Conservation (phyloP, 1,140 invertebrate genomes). For the Drosophila bipectinata region DNA sequence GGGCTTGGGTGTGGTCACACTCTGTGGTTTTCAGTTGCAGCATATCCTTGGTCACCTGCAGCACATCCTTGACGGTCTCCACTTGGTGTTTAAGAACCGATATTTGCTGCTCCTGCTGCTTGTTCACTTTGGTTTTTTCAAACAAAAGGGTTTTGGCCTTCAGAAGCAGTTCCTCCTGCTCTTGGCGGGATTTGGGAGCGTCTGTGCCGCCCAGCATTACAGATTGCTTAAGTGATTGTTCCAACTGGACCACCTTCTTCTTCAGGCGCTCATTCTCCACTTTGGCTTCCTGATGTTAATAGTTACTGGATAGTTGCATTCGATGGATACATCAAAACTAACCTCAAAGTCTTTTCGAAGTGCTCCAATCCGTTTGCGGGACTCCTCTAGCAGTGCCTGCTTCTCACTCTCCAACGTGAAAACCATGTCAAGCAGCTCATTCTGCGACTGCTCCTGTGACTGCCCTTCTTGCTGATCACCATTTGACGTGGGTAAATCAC, state of each 20-base stretch:
- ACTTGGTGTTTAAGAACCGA: slow-evolving; percentile 89
- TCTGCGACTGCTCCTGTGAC: slow-evolving; percentile 48
- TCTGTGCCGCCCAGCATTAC: slow-evolving; percentile 76
- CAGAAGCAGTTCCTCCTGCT: slow-evolving; percentile 85
- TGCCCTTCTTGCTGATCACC: slow-evolving; percentile 12
- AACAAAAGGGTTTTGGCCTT: slow-evolving; percentile 88
- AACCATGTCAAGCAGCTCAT: slow-evolving; percentile 79
- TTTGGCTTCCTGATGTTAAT: slow-evolving; percentile 53
- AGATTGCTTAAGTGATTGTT: slow-evolving; percentile 75
- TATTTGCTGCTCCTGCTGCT: slow-evolving; percentile 90
- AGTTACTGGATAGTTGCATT: not conserved
- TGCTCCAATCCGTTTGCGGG: slow-evolving; percentile 68
- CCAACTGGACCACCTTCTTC: slow-evolving; percentile 65
- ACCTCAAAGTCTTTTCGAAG: slow-evolving; percentile 83
- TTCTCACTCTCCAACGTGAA: slow-evolving; percentile 83
- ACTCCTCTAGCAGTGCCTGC: slow-evolving; percentile 78
- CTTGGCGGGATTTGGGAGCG: slow-evolving; percentile 81
- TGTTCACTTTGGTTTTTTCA: slow-evolving; percentile 88
- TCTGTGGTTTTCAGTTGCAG: slow-evolving; percentile 91
- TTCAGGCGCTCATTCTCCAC: slow-evolving; percentile 75
- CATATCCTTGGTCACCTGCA: slow-evolving; percentile 90
- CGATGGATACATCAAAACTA: slow-evolving; percentile 40
- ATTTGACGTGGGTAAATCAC: slow-evolving; percentile 7
- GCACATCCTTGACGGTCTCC: slow-evolving; percentile 90
- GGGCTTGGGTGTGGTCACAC: slow-evolving; percentile 89